phyloP scores from a whole-genome alignment of 2,113 vertebrate genomes.

The Stegostoma tigrinum region DNA sequence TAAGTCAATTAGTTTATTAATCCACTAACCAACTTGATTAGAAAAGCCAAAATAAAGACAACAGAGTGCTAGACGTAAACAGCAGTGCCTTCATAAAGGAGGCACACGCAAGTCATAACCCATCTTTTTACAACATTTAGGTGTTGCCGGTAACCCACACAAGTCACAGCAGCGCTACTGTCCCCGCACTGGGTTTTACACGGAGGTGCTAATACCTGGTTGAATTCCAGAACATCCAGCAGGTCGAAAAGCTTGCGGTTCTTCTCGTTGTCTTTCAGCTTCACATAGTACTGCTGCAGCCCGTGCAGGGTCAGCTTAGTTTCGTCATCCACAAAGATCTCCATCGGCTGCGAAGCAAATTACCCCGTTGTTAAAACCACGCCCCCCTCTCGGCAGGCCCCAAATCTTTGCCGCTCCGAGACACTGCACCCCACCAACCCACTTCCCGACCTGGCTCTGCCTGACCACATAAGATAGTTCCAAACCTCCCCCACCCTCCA shows the following conservation, averaged over 20 bases:
- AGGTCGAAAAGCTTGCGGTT: conserved; percentile 75
- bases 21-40: background rate
- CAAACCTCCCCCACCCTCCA: background rate
- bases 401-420: conserved; percentile 32
- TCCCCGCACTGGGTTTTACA: too few relatives aligned
- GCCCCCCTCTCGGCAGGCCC: background rate
- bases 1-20: background rate
- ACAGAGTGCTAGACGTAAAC: background rate
- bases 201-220: conserved; percentile 54
- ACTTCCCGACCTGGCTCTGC: background rate
- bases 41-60: background rate
- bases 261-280: conserved; percentile 79
- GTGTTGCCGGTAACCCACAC: background rate
- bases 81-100: background rate
- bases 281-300: conserved; percentile 76
- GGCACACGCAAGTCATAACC: background rate
- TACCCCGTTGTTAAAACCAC: conserved; percentile 34
- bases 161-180: background rate
- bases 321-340: conserved; percentile 77
- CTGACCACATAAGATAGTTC: background rate
- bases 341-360: conserved; percentile 64
- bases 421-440: conserved; percentile 36
- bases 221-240: conserved; percentile 71
- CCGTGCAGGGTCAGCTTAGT: conserved; percentile 75
- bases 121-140: background rate